Base-by-base conservation (phyloP, 2,113 vertebrate species). In the Gasterosteus nipponicus region DNA sequence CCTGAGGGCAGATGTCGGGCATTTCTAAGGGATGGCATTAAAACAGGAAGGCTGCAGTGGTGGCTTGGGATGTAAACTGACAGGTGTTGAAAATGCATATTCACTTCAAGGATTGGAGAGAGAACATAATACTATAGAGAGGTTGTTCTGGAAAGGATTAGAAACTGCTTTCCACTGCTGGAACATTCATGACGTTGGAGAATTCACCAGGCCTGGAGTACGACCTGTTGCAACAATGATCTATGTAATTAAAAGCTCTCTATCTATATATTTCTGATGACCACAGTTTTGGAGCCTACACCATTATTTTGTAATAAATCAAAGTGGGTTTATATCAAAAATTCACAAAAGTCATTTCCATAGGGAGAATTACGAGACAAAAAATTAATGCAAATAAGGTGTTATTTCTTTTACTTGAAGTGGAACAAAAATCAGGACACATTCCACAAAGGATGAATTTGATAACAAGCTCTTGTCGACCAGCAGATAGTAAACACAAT, bases 1-100 rank as follows among this genome's bases (percentile, higher is more conserved):
- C 75, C 67, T 54, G 42, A 73, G 79, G 72, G 77, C 46, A 77
- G 51, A 86, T 87, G 69, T 74, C 71, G 71, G 85, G 75, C 75
- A 69, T 80, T 84, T 87, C 53, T 68, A 46, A 63, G 35, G 78
- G 26, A 64, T 69, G 77, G 69, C 58, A 59, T 81, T 62, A 64
- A 81, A 85, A 80, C 15, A 60, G 44, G 10, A 56, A 75, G 56
- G 41, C 67, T 63, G 62, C 77, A 76, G 41, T 75, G 57, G 53
- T 71, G 56, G 63, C 51, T 41, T 5, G 31, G 67, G 63, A 76
- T 7, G 26, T 38, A 26, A 69, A 42, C 16, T 67, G 59, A 69
- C 38, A 76, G 53, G 39, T 81, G 35, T 53, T 54, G 35, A 46
- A 75, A 66, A 84, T 53, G 67, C 64, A 86, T 75, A 78, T 72